Evolutionary conservation across 92 coral and sea anemone species (phyloP), one percentile per base, ranked within the genome.

Genomic region (Bergia sp.): DNA sequence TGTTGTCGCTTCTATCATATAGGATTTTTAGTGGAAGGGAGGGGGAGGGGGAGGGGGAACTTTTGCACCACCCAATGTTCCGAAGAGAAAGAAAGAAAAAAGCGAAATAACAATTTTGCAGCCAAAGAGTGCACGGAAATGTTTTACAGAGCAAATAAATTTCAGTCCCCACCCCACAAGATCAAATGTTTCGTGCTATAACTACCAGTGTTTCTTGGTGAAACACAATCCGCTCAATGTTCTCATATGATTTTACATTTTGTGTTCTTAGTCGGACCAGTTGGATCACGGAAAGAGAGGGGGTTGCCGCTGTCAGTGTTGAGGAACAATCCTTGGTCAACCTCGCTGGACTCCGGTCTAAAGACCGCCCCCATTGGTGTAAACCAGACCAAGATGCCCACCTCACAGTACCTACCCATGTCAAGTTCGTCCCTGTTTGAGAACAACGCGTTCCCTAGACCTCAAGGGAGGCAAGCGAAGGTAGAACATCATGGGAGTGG

Each of bases 241-340:
- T 50, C 57, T 64, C 21, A 58, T 2, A 23, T 13, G 0, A 42
- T 76, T 41, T 37, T 15, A 0, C 50, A 8, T 4, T 12, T 81
- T 42, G 21, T 49, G n/a, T n/a, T 82, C 82, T 38, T 83, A 88
- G 93, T 82, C 2, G 91, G 76, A 82, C 81, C 91, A 47, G 82
- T 88, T 76, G 91, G 91, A 13, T 91, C 86, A 61, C 93, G 94
- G 41, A 86, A 86, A 73, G 79, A 71, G 47, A 90, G 36, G 37
- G 79, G 89, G 55, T 79, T 92, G 81, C 89, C 88, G 5, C 58
- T 95, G 16, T 77, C 95, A 7, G 90, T 75, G 38, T 86, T 91
- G 75, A 92, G 89, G 88, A 91, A 91, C 66, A 90, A 82, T 85
- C 98, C 95, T 45, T 95, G 98, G 98, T 80, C 93, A 37, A 87